phyloP scores from a whole-genome alignment of 2,113 vertebrate species.

The Micronisus gabar region DNA sequence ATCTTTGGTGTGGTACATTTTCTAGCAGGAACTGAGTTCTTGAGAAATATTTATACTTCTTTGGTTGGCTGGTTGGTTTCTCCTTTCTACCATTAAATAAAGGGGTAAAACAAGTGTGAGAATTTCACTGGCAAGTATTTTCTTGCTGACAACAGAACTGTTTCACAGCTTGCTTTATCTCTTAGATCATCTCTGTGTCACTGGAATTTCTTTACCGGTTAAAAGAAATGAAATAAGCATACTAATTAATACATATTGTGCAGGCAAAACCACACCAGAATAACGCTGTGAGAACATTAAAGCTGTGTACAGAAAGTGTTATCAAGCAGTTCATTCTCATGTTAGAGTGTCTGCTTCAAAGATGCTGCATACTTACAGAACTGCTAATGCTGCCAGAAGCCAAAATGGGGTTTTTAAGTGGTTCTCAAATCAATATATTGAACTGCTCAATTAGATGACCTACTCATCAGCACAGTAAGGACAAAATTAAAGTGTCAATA shows the following conservation, averaged over 20 bases:
- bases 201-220: neutral
- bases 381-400: neutral
- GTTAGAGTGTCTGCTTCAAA: rapidly evolving
- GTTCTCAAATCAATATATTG: neutral
- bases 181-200: neutral
- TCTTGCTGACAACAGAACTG: neutral
- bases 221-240: neutral
- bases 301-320: neutral
- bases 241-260: neutral
- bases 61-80: neutral
- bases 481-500: neutral
- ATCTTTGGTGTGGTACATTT: neutral
- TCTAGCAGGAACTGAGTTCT: neutral
- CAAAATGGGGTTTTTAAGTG: neutral
- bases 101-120: neutral
- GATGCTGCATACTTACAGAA: neutral
- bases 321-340: neutral
- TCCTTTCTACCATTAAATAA: neutral
- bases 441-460: neutral
- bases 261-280: neutral
- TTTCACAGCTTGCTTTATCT: neutral
- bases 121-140: neutral
- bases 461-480: neutral
- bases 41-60: neutral
- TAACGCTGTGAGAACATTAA: neutral